Conservation (phyloP, 2,888 invertebrate genomes). For the Acanthococcus lagerstroemiae region DNA sequence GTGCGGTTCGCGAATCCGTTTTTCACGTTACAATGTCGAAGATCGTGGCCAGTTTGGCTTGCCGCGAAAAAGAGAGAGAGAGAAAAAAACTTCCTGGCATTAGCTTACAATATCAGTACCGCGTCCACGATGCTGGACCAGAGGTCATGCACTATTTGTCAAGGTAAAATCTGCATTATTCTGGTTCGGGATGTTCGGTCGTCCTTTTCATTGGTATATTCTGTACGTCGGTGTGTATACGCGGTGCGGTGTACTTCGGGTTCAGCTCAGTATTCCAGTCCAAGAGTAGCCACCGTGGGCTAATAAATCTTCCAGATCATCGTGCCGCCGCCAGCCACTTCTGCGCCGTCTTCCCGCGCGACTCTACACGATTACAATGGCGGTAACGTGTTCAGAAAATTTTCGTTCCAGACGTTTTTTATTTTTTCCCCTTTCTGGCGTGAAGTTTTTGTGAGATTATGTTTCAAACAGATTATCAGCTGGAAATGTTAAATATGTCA, state of each 20-base stretch:
- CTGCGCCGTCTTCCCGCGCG: background rate
- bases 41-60: no score
- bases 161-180: constrained; percentile 20
- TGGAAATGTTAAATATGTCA: background rate
- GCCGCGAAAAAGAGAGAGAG: no score
- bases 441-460: background rate
- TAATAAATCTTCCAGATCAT: constrained; percentile 20
- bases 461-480: background rate
- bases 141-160: constrained; percentile 24
- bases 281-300: constrained; percentile 6
- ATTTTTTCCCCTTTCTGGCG: background rate
- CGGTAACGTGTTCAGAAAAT: background rate
- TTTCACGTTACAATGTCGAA: no score
- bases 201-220: no score
- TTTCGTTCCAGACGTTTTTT: constrained; percentile 1
- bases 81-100: no score
- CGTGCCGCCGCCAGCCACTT: constrained; percentile 10
- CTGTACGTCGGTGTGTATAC: background rate
- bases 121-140: background rate
- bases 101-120: no score
- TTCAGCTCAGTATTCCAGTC: background rate
- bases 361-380: constrained; percentile 4
- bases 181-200: no score
- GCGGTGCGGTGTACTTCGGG: background rate
- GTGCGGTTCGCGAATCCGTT: no score